A percentile compares a stretch with the other conserved stretches of the same genome.
phyloP scores from a whole-genome alignment of 2,113 vertebrate species.

The Ctenodactylus gundi region DNA sequence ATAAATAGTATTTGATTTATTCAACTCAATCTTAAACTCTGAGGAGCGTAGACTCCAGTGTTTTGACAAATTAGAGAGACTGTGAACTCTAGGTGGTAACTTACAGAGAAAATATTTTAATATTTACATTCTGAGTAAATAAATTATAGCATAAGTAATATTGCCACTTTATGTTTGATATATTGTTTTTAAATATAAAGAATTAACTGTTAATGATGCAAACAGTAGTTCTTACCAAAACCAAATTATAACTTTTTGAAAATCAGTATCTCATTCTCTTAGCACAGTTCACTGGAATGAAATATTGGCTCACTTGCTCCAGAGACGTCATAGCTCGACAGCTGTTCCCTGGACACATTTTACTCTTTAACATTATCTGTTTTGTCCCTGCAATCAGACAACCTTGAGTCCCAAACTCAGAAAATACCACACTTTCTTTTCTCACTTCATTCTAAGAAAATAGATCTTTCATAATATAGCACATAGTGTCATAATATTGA shows the following conservation, averaged over 20 bases:
- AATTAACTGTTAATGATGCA: neutral
- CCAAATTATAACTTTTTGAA: neutral
- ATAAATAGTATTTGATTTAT: neutral
- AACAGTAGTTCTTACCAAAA: neutral
- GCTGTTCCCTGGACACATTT: neutral
- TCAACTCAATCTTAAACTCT: neutral
- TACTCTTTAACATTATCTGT: neutral
- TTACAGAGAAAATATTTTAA: too few species aligned
- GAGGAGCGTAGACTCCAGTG: neutral
- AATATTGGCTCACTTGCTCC: neutral
- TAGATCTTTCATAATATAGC: constrained; percentile 19
- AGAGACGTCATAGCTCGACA: neutral
- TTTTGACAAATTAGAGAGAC: neutral
- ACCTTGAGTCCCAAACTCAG: neutral
- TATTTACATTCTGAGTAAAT: neutral
- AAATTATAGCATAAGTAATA: neutral
- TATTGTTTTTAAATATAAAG: neutral
- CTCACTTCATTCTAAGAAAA: constrained; percentile 26
- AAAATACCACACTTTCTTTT: neutral
- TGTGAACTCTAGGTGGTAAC: neutral
- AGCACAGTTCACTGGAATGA: neutral
- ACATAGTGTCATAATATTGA: constrained; percentile 48
- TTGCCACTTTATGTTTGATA: neutral
- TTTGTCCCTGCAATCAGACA: neutral
- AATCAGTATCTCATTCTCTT: neutral